phyloP scores from a whole-genome alignment of 2,113 vertebrate species.

The Tenrec ecaudatus region DNA sequence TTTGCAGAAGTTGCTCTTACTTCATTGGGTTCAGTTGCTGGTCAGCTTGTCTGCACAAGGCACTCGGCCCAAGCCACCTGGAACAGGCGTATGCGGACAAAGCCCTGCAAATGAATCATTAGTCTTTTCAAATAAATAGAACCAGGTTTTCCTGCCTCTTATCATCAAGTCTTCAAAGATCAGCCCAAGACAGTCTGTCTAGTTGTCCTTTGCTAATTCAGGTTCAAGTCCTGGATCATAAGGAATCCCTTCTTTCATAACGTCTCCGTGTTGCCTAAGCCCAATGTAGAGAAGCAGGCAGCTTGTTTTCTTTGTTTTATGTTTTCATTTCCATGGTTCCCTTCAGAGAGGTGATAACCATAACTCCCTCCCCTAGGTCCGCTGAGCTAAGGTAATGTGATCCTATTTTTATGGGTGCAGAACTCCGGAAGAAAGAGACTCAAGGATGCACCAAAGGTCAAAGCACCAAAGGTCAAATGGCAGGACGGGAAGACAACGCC shows the following conservation, averaged over 20 bases:
- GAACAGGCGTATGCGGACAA: background rate
- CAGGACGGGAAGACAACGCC: background rate
- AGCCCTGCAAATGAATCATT: background rate
- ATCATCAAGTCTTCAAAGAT: background rate
- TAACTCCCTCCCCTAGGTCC: background rate
- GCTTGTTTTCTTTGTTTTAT: background rate
- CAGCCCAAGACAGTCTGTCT: background rate
- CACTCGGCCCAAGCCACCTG: background rate
- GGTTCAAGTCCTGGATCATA: background rate
- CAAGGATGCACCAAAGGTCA: slow-evolving; percentile 2
- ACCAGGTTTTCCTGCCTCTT: background rate
- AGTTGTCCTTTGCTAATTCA: background rate
- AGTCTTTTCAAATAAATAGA: background rate
- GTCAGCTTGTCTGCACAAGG: background rate
- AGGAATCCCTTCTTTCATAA: background rate
- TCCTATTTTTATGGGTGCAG: slow-evolving; percentile 34
- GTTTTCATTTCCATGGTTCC: background rate
- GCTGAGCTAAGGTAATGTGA: slow-evolving; percentile 13
- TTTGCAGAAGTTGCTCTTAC: background rate
- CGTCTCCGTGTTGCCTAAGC: background rate
- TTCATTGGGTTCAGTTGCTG: background rate
- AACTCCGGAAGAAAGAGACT: slow-evolving; percentile 23
- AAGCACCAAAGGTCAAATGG: slow-evolving; percentile 26
- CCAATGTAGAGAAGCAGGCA: background rate
- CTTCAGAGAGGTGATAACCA: background rate